Percentiles rank a stretch among this genome's conserved stretches.
These are phyloP conservation scores for Palaemon carinicauda DNA, from an alignment of 1,140 invertebrate species.

Conservation along the genomic window DNA sequence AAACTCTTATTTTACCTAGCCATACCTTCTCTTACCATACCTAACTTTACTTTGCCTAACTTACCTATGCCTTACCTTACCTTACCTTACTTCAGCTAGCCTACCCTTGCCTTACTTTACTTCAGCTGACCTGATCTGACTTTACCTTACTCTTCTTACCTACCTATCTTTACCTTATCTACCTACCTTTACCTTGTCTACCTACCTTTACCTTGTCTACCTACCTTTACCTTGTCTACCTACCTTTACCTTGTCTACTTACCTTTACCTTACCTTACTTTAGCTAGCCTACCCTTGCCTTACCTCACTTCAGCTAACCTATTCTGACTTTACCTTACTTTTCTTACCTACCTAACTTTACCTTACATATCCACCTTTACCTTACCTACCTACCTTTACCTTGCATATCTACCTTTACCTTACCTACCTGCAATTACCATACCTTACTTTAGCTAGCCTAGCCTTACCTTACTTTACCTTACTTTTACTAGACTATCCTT, in stretches of 20 bases:
- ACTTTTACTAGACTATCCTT: neutral
- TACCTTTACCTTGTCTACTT: too few relatives aligned
- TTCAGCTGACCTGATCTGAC: too few relatives aligned
- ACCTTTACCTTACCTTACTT: neutral
- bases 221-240: too few relatives aligned
- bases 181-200: too few relatives aligned
- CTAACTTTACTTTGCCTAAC: neutral
- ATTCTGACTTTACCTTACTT: neutral
- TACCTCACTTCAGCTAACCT: neutral
- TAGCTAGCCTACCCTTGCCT: neutral
- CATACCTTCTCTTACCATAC: neutral
- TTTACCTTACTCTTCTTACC: neutral
- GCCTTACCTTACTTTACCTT: neutral
- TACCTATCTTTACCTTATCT: neutral
- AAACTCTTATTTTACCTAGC: neutral
- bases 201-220: too few relatives aligned
- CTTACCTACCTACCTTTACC: too few relatives aligned
- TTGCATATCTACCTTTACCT: neutral
- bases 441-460: neutral
- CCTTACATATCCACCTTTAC: neutral
- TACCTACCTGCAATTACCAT: neutral
- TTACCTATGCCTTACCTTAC: neutral
- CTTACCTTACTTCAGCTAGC: neutral
- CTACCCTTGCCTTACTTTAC: neutral
- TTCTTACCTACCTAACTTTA: neutral